Conservation (phyloP, 2,888 invertebrate species). For the Glyphotaelius pellucidus region DNA sequence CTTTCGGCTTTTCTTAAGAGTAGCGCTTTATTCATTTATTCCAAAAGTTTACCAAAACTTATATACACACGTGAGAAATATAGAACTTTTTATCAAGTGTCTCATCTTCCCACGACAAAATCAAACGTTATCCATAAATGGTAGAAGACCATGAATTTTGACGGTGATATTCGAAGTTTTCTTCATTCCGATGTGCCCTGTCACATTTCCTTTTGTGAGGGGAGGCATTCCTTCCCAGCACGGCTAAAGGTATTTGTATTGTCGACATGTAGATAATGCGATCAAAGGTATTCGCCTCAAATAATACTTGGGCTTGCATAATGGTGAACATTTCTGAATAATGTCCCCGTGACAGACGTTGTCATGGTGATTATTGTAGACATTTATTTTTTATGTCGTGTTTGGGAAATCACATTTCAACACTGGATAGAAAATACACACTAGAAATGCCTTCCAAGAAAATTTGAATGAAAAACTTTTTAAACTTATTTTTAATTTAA, state of each 20-base stretch:
- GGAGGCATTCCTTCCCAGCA: neutral
- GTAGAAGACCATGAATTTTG: neutral
- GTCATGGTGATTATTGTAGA: constrained; percentile 17
- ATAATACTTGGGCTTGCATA: neutral
- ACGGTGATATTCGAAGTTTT: constrained; percentile 2
- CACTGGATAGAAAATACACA: too few relatives aligned
- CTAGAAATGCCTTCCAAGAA: too few relatives aligned
- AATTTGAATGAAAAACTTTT: too few relatives aligned
- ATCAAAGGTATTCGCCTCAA: constrained; percentile 6
- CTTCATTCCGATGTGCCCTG: constrained; percentile 5
- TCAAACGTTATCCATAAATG: neutral
- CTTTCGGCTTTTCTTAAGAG: neutral
- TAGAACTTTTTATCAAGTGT: neutral
- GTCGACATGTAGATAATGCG: neutral
- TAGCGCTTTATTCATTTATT: neutral
- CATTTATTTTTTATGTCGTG: neutral
- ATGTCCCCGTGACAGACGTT: neutral
- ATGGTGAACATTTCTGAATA: constrained; percentile 26
- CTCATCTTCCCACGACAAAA: neutral
- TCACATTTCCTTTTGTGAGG: neutral
- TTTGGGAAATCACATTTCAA: neutral
- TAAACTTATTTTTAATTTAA: too few relatives aligned
- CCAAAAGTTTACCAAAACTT: too few relatives aligned
- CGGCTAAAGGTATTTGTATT: neutral
- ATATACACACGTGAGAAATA: neutral